phyloP scores from a whole-genome alignment of 2,888 invertebrate genomes.

The Eretmocerus hayati region DNA sequence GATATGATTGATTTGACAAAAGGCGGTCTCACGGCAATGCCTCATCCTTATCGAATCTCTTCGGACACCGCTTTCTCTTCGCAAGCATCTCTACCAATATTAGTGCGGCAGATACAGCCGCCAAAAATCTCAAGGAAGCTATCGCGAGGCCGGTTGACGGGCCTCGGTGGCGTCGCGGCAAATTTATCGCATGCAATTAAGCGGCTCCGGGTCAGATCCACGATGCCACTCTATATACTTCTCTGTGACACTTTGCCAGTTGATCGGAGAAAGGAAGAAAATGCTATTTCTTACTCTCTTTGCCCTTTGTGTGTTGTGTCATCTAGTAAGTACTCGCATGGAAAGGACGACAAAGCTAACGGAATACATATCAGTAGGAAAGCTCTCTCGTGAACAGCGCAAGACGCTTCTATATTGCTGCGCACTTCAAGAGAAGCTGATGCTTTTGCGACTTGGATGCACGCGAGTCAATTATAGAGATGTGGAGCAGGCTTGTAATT shows the following conservation, averaged over 20 bases:
- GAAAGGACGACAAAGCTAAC: constrained; percentile 40
- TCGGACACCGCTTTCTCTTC: not conserved
- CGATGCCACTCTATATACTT: too few relatives aligned
- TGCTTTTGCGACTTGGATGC: too few relatives aligned
- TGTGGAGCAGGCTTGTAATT: too few relatives aligned
- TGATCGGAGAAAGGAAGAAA: not conserved
- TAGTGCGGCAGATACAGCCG: not conserved
- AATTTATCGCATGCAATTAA: constrained; percentile 42
- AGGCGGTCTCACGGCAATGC: constrained; percentile 5
- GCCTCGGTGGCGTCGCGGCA: constrained; percentile 16
- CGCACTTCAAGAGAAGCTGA: too few relatives aligned
- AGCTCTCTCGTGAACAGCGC: not conserved
- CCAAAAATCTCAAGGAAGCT: not conserved
- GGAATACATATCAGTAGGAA: constrained; percentile 19
- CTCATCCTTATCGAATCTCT: constrained; percentile 10
- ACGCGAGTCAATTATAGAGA: too few relatives aligned
- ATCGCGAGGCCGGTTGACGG: not conserved
- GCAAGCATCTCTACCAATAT: constrained; percentile 6
- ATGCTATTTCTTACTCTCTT: too few relatives aligned
- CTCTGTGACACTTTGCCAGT: not conserved
- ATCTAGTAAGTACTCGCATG: constrained; percentile 31
- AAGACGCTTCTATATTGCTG: too few relatives aligned
- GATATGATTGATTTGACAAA: constrained; percentile 20
- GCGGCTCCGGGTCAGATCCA: constrained; percentile 24
- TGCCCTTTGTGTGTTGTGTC: too few relatives aligned